Evolutionary conservation across 2,888 invertebrate genomes (phyloP).

Genomic region (Caenorhabditis doughertyi): DNA sequence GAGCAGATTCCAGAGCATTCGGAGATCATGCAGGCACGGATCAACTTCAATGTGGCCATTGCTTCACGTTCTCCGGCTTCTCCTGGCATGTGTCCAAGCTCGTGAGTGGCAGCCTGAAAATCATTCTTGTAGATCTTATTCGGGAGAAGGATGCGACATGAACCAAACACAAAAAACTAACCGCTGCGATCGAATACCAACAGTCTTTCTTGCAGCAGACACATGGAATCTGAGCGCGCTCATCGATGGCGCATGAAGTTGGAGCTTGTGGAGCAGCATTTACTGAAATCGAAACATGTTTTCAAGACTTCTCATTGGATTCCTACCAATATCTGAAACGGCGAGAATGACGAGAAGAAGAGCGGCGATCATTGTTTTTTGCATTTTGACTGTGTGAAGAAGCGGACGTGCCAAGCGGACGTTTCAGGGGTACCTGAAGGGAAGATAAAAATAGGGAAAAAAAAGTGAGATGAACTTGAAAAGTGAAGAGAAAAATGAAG

Average conservation of each 20-base stretch:
- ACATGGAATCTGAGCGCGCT: conserved; percentile 76
- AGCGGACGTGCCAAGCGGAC: conserved; percentile 38
- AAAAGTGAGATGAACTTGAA: conserved; percentile 28
- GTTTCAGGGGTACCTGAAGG: conserved; percentile 52
- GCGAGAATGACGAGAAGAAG: conserved; percentile 30
- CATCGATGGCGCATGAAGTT: conserved; percentile 65
- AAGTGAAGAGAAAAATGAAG: conserved; percentile 4
- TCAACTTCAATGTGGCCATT: conserved; percentile 79
- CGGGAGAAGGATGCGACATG: too few species aligned
- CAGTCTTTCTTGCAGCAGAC: conserved; percentile 82
- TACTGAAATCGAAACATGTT: conserved; percentile 6
- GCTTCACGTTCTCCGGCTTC: conserved; percentile 82
- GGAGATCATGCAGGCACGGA: conserved; percentile 81
- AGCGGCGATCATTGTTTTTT: conserved; percentile 36
- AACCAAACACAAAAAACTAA: conserved; percentile 33
- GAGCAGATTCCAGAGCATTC: conserved; percentile 77
- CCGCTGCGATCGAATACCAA: conserved; percentile 81
- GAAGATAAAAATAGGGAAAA: conserved; percentile 11
- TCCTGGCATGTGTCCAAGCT: conserved; percentile 82
- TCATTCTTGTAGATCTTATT: neutral
- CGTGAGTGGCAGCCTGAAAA: conserved; percentile 80
- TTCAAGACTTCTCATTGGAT: neutral
- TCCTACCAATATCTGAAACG: conserved; percentile 26
- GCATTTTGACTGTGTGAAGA: conserved; percentile 33
- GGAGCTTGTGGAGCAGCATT: conserved; percentile 50